phyloP scores from a whole-genome alignment of 2,888 invertebrate genomes.

The Escarpia spicata region DNA sequence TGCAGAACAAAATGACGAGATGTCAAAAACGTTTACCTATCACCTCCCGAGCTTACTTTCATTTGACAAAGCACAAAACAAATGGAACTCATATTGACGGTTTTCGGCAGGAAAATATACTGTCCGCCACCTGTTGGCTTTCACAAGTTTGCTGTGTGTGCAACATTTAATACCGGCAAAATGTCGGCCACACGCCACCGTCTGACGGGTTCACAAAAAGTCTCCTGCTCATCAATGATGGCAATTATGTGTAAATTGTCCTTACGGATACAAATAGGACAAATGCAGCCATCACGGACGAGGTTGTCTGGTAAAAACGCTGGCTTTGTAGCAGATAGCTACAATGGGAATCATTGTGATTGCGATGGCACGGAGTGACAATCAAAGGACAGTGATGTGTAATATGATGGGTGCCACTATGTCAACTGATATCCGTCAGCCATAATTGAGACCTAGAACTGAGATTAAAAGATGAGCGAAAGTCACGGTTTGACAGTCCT shows the following conservation, averaged over 20 bases:
- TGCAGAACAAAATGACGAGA: neutral
- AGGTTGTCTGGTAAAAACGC: neutral
- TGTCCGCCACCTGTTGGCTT: neutral
- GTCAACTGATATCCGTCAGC: neutral
- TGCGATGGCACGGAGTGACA: neutral
- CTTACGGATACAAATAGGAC: neutral
- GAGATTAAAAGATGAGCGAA: neutral
- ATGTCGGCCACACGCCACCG: neutral
- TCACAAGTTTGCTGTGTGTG: neutral
- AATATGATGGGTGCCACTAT: neutral
- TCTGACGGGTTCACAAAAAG: neutral
- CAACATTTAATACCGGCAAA: neutral
- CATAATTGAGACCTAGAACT: neutral
- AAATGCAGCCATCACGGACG: neutral
- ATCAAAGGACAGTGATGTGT: neutral
- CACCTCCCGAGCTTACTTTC: neutral
- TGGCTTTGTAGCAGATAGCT: neutral
- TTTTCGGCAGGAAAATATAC: neutral
- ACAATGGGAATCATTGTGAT: neutral
- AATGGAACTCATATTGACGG: neutral
- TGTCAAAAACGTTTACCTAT: neutral
- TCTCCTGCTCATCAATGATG: neutral
- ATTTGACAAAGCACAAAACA: neutral
- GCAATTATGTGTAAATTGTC: slow-evolving; percentile 8
- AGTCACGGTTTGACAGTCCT: neutral